Evolutionary conservation across 2,888 invertebrate genomes (phyloP), one percentile per base, ranked within the genome.

Genomic region (Cephus runcator): DNA sequence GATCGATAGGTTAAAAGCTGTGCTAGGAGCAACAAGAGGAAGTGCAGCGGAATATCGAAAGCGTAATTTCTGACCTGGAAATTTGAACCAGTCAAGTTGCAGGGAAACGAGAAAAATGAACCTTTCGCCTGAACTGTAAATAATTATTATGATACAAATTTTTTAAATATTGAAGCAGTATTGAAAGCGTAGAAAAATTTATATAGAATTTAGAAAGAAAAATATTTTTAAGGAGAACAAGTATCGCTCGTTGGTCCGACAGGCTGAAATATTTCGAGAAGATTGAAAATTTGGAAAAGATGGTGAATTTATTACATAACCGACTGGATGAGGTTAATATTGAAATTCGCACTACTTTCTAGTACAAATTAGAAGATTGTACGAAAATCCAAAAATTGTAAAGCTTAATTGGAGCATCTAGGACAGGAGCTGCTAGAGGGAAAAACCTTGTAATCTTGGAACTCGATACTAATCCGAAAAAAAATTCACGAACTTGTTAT

Each of bases 21-120:
- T 83, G 80, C 76, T 88, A 30, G 81, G 85, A 35, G 80, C 77
- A 12, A 80, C 73, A 33, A 79, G 69, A 15, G 83, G 83, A 1
- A 79, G 77, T 15, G 68, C 68, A n/a, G 69, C 40, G 34, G 82
- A 85, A 35, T 84, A 84, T 76, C 82, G 79, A 12, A 81, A 75
- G 9, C 79, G 85, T 9, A 30, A 81, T 82, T 69, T 69, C 69
- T 34, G 87, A 87, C 35, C 36, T 87, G 56, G 77, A 82, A 11
- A 77, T 77, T 15, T 69, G 85, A 12, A 73, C 83, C 75, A 78
- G 75, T 34, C 75, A 79, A 36, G 34, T 86, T 73, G 80, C 34
- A 71, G 40, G 1, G 82, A 87, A 33, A 76, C 79, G 36, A 68
- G 9, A 3, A 75, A 73, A 12, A 40, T 85, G 69, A 85, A 79